A percentile compares a stretch with the other conserved stretches of the same genome.
phyloP scores from a whole-genome alignment of 2,113 vertebrate genomes.

The Gymnorhina tibicen region DNA sequence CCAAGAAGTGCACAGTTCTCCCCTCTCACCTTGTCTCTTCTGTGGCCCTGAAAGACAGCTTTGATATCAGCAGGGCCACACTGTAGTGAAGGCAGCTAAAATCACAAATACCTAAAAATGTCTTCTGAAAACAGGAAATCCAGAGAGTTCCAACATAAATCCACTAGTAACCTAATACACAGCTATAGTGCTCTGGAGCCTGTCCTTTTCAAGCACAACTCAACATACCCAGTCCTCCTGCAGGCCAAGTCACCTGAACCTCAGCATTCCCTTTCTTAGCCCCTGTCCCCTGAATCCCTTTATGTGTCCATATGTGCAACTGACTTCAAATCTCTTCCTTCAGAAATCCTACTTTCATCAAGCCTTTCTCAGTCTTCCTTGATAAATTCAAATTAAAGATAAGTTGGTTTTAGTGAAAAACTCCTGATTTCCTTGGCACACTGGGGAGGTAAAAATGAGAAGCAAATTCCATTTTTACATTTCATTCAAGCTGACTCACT shows the following conservation, averaged over 20 bases:
- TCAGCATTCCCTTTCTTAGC: background rate
- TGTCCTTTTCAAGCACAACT: background rate
- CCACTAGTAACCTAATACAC: background rate
- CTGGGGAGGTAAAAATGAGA: background rate
- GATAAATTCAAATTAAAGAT: background rate
- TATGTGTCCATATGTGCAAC: background rate
- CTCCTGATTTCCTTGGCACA: background rate
- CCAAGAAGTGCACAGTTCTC: background rate
- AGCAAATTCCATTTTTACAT: background rate
- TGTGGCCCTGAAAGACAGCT: background rate
- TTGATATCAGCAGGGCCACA: background rate
- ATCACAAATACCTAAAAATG: background rate
- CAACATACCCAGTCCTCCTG: fast-evolving
- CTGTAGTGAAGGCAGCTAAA: background rate
- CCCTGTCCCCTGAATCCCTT: background rate
- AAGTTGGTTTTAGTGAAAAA: background rate
- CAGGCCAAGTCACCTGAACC: background rate
- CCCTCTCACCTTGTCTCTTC: background rate
- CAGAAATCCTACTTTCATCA: constrained; percentile 37
- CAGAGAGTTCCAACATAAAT: background rate
- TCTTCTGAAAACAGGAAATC: background rate
- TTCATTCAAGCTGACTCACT: background rate
- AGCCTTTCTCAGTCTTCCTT: background rate
- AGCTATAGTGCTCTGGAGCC: background rate
- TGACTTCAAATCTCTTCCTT: constrained; percentile 1